Conservation (phyloP, 2,888 invertebrate genomes). For the Conops quadrifasciatus region DNA sequence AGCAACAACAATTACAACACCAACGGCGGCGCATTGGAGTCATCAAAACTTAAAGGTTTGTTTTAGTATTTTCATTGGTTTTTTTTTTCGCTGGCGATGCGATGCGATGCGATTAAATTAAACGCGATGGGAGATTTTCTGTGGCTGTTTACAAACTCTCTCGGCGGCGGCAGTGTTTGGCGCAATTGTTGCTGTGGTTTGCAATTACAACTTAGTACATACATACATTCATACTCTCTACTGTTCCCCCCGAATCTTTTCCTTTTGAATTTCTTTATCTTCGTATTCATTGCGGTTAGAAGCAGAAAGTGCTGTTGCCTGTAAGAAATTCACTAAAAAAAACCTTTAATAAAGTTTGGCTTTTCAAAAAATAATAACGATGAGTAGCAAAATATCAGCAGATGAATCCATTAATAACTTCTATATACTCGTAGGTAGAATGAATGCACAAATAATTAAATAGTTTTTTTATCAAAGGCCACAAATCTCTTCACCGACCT, state of each 20-base stretch:
- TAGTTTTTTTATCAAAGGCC: too few species aligned
- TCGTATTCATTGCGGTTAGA: not conserved
- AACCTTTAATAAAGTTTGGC: not conserved
- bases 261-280: not conserved
- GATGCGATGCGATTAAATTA: not conserved
- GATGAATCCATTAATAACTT: too few species aligned
- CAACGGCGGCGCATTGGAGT: constrained; percentile 53
- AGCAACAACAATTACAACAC: constrained; percentile 45
- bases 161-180: not conserved
- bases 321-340: not conserved
- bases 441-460: too few species aligned
- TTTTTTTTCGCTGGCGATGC: not conserved
- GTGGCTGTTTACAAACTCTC: constrained; percentile 2
- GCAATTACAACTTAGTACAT: too few species aligned
- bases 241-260: too few species aligned
- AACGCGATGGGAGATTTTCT: too few species aligned
- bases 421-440: too few species aligned
- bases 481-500: not conserved
- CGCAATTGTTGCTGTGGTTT: not conserved
- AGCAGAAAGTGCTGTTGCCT: not conserved
- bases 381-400: too few species aligned
- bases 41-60: constrained; percentile 59
- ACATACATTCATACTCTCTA: too few species aligned
- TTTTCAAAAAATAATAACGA: constrained; percentile 4
- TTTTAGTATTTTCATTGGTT: constrained; percentile 33